Evolutionary conservation across 2,797 vertebrate species (phyloP), one percentile per base, ranked within the genome.

Genomic region (Siniperca scherzeri): DNA sequence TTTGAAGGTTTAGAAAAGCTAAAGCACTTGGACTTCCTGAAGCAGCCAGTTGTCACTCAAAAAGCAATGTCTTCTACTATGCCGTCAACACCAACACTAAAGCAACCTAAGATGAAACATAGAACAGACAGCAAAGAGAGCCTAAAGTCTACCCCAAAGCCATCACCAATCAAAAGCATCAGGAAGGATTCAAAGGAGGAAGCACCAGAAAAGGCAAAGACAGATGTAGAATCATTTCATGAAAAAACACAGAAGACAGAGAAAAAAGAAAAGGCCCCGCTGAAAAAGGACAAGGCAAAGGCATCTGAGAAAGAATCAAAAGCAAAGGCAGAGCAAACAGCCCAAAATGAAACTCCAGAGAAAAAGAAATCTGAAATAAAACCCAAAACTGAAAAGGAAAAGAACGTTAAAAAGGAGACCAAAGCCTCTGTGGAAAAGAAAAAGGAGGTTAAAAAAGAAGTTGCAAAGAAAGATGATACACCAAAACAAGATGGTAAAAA

Each of bases 1-100:
- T 94, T 99, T 80, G 98, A 99, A 90, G 98, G 98, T 46, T 94
- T 99, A 77, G 98, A 99, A 91, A 99, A 99, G 77, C 96, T 99
- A 73, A 99, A 97, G 93, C 97, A 99, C 88, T 94, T 99, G 89
- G 98, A 99, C 80, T 98, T 99, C 77, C 94, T 99, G 85, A 99
- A 99, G 82, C 97, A 98, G 70, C 95, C 97, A 0, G 87, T 97
- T 77, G 96, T 98, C 86, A 99, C 98, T 81, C 98, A 98, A 83
- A 99, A 98, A 90, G 95, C 95, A 4, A 87, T 99, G 64, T 94
- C 95, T 40, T 95, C 96, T 44, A 95, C 95, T 73, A 85, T 94
- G 70, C 93, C 95, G n/a, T 95, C 96, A 3, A 93, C 96, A 59
- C 95, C 96, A 0, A 93, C 96, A n/a, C 87, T 97, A 60, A 99